Conservation (phyloP, 2,113 vertebrate genomes). For the Rhipidura dahli region DNA sequence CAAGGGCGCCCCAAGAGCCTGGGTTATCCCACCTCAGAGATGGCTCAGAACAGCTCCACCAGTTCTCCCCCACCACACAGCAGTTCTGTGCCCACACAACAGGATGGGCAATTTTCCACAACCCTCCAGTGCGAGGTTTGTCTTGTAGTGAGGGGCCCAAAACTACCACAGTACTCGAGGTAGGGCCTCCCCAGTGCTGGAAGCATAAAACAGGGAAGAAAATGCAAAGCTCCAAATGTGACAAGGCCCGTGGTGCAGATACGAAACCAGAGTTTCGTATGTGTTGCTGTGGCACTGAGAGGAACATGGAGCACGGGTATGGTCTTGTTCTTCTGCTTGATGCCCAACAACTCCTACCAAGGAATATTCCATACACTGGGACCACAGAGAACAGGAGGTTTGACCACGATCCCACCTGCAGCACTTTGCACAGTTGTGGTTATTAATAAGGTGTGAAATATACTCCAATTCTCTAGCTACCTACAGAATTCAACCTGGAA, state of each 20-base stretch:
- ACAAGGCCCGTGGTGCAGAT: neutral
- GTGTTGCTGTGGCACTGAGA: neutral
- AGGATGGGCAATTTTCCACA: neutral
- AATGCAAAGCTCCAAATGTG: neutral
- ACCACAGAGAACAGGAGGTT: neutral
- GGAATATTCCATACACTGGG: neutral
- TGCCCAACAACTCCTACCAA: neutral
- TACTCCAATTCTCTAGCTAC: no score
- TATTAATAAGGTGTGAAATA: neutral
- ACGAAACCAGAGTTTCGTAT: accelerated
- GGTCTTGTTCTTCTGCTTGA: neutral
- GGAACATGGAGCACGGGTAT: neutral
- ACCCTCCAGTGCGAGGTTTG: neutral
- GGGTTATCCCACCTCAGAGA: neutral
- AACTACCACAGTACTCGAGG: neutral
- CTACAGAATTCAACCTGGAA: neutral
- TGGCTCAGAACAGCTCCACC: neutral
- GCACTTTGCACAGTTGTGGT: neutral
- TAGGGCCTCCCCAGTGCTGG: neutral
- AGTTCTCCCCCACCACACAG: neutral
- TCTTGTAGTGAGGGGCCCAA: neutral
- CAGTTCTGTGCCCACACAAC: neutral
- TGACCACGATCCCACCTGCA: neutral
- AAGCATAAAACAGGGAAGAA: neutral
- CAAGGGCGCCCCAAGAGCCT: neutral